Evolutionary conservation across 2,888 invertebrate genomes (phyloP).

Genomic region (Calameuta filiformis): DNA sequence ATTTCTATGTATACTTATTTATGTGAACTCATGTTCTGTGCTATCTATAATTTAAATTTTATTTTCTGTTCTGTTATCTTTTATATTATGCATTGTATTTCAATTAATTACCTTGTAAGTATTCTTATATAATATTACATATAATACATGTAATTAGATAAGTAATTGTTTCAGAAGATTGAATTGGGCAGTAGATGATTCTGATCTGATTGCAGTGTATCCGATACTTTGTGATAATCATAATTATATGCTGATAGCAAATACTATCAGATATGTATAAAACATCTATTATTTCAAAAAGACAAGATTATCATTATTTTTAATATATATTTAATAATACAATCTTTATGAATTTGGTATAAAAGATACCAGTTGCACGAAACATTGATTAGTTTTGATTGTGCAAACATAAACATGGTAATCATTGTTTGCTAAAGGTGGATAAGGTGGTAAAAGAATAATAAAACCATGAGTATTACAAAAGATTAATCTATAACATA

Average conservation of each 20-base stretch:
- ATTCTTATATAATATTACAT: neutral
- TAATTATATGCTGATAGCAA: neutral
- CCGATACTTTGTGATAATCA: neutral
- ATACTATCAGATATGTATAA: neutral
- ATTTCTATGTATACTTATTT: no score
- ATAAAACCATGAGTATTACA: neutral
- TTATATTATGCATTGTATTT: neutral
- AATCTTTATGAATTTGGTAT: neutral
- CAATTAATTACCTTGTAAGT: neutral
- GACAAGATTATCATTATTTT: neutral
- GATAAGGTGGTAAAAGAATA: no score
- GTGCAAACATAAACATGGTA: neutral
- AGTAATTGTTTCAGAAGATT: no score
- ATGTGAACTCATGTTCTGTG: neutral
- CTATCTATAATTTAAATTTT: conserved; percentile 5
- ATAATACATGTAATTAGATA: neutral
- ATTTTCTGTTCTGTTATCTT: neutral
- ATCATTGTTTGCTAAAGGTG: neutral
- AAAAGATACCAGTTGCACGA: neutral
- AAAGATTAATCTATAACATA: neutral
- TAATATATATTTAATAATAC: no score
- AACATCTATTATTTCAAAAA: neutral
- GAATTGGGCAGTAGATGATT: neutral
- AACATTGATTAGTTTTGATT: neutral
- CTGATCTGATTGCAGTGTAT: neutral